Conservation (phyloP, 2,888 invertebrate species). For the Cylloceria caligata region DNA sequence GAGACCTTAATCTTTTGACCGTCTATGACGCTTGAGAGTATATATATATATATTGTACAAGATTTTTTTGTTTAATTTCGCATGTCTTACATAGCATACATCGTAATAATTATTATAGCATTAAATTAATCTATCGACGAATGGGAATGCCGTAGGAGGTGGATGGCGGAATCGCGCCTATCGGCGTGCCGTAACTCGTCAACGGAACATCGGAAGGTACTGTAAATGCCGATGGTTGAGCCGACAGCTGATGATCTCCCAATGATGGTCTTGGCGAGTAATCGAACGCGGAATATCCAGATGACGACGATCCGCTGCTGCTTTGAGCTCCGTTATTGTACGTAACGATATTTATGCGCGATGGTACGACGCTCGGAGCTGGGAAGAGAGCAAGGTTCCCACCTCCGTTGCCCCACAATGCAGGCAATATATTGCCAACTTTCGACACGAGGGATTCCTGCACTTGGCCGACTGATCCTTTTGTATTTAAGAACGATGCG, state of each 20-base stretch:
- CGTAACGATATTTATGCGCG: constrained; percentile 33
- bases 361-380: neutral
- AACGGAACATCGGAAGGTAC: neutral
- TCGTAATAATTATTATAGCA: neutral
- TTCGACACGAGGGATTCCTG: no score
- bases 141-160: constrained; percentile 32
- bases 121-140: neutral
- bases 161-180: neutral
- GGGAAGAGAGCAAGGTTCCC: constrained; percentile 32
- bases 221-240: no score
- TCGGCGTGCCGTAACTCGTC: constrained; percentile 6
- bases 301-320: neutral
- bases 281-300: neutral
- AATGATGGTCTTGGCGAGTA: neutral
- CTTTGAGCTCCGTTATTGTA: constrained; percentile 17
- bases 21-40: no score
- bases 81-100: neutral
- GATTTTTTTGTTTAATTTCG: neutral
- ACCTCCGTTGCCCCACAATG: neutral
- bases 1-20: constrained; percentile 11
- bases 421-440: neutral
- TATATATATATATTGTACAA: no score
- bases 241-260: no score
- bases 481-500: neutral
- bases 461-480: no score